Base-by-base conservation (phyloP, 1,140 invertebrate genomes). In the Macrobrachium rosenbergii region DNA sequence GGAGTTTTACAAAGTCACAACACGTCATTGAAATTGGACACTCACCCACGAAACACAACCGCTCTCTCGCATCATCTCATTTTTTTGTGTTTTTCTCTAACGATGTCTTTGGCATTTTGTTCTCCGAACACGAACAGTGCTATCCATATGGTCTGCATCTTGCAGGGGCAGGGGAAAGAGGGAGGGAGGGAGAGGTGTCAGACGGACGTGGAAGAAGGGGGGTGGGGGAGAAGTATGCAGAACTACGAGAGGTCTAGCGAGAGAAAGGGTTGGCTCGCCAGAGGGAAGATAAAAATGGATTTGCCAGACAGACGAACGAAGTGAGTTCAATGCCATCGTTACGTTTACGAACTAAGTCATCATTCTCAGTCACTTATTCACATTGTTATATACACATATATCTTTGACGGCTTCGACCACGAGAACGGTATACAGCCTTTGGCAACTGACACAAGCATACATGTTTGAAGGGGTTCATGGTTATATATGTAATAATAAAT, bases 251-350 rank as follows among this genome's bases (percentile, higher is more conserved):
- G 76, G 52, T 12, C 43, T 17, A 79, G 43, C 43, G 77, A 60
- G 21, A 79, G 77, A 79, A 52, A 79, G 76, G 52, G 76, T 43
- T 37, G 58, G 77, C 14, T 37, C 43, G 77, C 43, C 28, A 79
- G 77, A 79, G 77, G 58, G 45, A 79, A 43, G 58, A 43, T 52
- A 14, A 60, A 52, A 59, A 52, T n/a, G 52, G 58, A 43, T 52
- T 12, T 52, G 77, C 43, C 37, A 79, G 12, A 79, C 19, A 59
- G 77, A 79, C 37, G 58, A 52, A 60, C 37, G 58, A 52, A 79
- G 77, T 19, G 77, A 62, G 77, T 28, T n/a, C n/a, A 28, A 28
- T 21, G 64, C n/a, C 8, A 69, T 21, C 23, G 23, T 2, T 69
- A 69, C n/a, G 2, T 69, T 21, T 69, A 69, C 23, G 8, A 69